Conservation (phyloP, 2,113 vertebrate genomes). For the Lamprologus ornatipinnis region DNA sequence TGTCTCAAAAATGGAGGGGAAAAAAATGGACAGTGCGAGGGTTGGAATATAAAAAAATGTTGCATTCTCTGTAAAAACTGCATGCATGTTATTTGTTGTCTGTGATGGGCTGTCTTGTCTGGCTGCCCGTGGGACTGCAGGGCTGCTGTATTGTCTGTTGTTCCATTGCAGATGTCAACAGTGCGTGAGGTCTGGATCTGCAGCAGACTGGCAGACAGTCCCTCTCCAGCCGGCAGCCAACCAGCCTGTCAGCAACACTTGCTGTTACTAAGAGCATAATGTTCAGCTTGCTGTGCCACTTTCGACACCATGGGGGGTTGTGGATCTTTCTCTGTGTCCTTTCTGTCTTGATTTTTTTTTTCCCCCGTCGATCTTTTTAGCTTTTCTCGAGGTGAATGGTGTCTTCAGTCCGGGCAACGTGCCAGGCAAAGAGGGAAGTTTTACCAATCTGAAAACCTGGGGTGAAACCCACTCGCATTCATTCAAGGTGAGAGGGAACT, state of each 20-base stretch:
- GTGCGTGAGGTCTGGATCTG: slow-evolving; percentile 61
- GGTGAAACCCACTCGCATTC: slow-evolving; percentile 40
- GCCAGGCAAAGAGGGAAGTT: slow-evolving; percentile 42
- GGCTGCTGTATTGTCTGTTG: slow-evolving; percentile 56
- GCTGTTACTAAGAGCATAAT: slow-evolving; percentile 70
- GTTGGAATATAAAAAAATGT: slow-evolving; percentile 52
- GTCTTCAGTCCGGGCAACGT: slow-evolving; percentile 49
- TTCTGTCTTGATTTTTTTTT: not conserved
- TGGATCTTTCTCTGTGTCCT: slow-evolving; percentile 21
- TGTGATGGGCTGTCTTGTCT: slow-evolving; percentile 31
- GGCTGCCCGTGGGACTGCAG: slow-evolving; percentile 3
- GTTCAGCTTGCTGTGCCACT: slow-evolving; percentile 61
- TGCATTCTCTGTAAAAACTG: slow-evolving; percentile 65
- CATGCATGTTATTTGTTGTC: slow-evolving; percentile 71
- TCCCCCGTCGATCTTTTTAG: slow-evolving; percentile 18
- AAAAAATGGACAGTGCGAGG: slow-evolving; percentile 40
- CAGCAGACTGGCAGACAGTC: slow-evolving; percentile 57
- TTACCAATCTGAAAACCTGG: slow-evolving; percentile 28
- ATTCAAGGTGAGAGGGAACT: slow-evolving; percentile 35
- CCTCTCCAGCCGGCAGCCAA: slow-evolving; percentile 68
- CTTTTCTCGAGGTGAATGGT: slow-evolving; percentile 22
- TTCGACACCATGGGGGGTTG: slow-evolving; percentile 33
- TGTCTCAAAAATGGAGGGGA: slow-evolving; percentile 37
- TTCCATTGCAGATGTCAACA: slow-evolving; percentile 60
- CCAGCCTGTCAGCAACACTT: slow-evolving; percentile 68